Evolutionary conservation across 1,140 invertebrate species (phyloP).

Genomic region (Apis cerana): DNA sequence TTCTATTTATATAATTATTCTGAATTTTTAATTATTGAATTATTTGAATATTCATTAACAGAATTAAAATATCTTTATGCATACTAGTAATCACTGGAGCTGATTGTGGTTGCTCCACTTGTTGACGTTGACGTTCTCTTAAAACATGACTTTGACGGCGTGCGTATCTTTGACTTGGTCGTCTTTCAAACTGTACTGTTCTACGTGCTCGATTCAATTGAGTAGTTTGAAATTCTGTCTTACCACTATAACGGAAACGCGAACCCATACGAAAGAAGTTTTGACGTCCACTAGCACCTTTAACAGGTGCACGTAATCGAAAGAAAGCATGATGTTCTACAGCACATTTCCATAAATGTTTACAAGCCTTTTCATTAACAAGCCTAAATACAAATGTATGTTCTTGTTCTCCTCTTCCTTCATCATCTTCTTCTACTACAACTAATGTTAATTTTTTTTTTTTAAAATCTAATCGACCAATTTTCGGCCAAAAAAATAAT

Average conservation of each 20-base stretch:
- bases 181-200: conserved; percentile 96
- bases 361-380: conserved; percentile 98
- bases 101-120: conserved; percentile 73
- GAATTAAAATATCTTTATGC: conserved; percentile 25
- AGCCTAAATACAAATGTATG: conserved; percentile 92
- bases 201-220: conserved; percentile 92
- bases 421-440: conserved; percentile 98
- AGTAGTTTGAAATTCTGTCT: conserved; percentile 98
- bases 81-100: conserved; percentile 60
- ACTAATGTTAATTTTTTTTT: conserved; percentile 97
- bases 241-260: conserved; percentile 95
- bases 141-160: conserved; percentile 92
- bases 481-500: conserved; percentile 99
- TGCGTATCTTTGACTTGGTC: conserved; percentile 97
- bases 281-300: conserved; percentile 93
- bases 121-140: conserved; percentile 87
- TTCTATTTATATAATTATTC: not conserved
- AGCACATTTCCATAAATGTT: conserved; percentile 99
- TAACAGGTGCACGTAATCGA: conserved; percentile 93
- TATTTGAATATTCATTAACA: not conserved
- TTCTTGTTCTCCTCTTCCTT: conserved; percentile 92
- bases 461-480: conserved; percentile 96
- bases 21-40: not conserved
- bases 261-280: conserved; percentile 99
- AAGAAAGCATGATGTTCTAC: conserved; percentile 99